Conservation (phyloP, 2,888 invertebrate genomes). For the Pegoplata infirma region DNA sequence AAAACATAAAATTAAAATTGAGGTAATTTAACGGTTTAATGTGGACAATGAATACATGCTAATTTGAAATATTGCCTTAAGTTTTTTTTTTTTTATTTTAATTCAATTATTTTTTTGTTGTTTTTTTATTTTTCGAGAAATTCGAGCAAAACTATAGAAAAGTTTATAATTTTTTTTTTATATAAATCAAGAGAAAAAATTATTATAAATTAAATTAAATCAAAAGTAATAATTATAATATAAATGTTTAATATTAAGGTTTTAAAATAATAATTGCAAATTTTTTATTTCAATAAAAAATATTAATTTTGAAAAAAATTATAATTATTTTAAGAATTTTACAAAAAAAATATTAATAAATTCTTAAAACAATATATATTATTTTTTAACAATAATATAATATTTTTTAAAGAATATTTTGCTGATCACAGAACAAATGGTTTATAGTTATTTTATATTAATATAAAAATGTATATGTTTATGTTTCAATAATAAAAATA, state of each 20-base stretch:
- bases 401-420: conserved; percentile 50
- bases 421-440: conserved; percentile 63
- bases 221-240: conserved; percentile 39
- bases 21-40: conserved; percentile 59
- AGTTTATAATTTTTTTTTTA: conserved; percentile 8
- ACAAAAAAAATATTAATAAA: background rate
- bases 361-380: conserved; percentile 14
- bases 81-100: conserved; percentile 15
- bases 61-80: conserved; percentile 54
- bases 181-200: conserved; percentile 14
- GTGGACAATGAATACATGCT: conserved; percentile 58
- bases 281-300: conserved; percentile 51
- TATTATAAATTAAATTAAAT: conserved; percentile 44
- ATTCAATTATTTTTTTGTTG: conserved; percentile 27
- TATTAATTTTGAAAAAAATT: conserved; percentile 17
- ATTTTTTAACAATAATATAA: background rate
- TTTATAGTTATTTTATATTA: conserved; percentile 59
- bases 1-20: conserved; percentile 38
- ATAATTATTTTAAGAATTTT: background rate
- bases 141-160: conserved; percentile 53
- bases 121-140: conserved; percentile 22
- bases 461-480: conserved; percentile 45
- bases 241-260: conserved; percentile 53
- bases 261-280: conserved; percentile 62
- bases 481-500: conserved; percentile 39